phyloP scores from a whole-genome alignment of 2,113 vertebrate genomes.

The Cettia cetti region DNA sequence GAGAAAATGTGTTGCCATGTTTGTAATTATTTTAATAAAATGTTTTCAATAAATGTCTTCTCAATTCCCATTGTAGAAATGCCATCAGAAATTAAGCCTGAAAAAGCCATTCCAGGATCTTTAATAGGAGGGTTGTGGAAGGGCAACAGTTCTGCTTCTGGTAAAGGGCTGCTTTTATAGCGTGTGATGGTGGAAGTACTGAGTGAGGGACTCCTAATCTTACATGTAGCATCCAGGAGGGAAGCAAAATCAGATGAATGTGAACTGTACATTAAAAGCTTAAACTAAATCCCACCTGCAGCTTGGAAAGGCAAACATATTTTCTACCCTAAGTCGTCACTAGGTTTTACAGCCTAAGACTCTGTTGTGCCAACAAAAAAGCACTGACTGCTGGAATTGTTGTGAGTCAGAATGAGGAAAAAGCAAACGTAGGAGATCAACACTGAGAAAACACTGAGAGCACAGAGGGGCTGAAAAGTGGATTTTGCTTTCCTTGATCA shows the following conservation, averaged over 20 bases:
- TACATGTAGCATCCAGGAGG: background rate
- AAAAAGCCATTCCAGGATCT: background rate
- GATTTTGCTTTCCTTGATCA: background rate
- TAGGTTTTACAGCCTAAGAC: background rate
- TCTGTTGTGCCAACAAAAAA: background rate
- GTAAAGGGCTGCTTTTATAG: background rate
- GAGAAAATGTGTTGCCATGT: background rate
- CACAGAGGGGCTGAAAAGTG: background rate
- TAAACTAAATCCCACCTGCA: background rate
- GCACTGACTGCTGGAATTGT: background rate
- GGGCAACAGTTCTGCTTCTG: background rate
- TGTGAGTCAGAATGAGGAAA: background rate
- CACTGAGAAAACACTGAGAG: background rate
- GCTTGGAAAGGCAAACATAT: background rate
- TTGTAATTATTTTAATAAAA: background rate
- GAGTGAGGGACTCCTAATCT: background rate
- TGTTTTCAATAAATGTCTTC: background rate
- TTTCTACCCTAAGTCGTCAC: accelerated
- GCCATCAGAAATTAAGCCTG: background rate
- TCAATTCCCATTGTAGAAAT: background rate
- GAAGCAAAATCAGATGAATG: background rate
- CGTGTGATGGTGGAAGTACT: background rate
- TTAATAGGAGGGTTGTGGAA: background rate
- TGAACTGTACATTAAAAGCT: background rate
- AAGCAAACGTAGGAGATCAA: background rate